Base-by-base conservation (phyloP, 1,140 invertebrate species). In the Notospermus geniculatus region DNA sequence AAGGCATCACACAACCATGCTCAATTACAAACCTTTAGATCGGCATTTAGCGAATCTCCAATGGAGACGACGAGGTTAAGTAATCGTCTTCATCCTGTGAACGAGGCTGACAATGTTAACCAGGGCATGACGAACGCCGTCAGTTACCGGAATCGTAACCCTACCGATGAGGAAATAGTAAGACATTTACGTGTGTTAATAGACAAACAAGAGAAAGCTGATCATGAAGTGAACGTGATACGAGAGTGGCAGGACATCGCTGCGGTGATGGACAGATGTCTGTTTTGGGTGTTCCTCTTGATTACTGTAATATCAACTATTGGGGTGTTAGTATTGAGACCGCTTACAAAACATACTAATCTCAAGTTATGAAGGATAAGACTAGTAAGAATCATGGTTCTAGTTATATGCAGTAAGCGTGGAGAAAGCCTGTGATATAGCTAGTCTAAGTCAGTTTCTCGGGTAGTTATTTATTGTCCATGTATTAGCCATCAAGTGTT, bases 281-380 rank as follows among this genome's bases (percentile, higher is more conserved):
- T 85, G 25, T 85, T 85, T 70, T 85, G 82, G 82, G 70, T 85
- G 15, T 85, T 86, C 68, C 75, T 84, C 28, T 57, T 82, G 1
- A 68, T 81, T 28, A 85, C 84, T 1, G 59, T 74, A 13, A 66
- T 79, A 43, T 82, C 82, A 27, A 50, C 46, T 50, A 27, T 50
- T 50, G 46, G 19, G 4, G 25, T 50, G 5, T 50, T 50, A 27
- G n/a, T 50, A 5, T n/a, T 50, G 4, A 5, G 46, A 9, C 46
- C 46, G 4, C 9, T 50, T 5, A 23, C 19, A 82, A 50, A 50
- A n/a, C 4, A 50, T 36, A 15, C 32, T 36, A 15, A 7, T 4
- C 32, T 36, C 15, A 15, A 36, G 32, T 36, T 36, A 36, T 36
- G 32, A 36, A 15, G 4, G n/a, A n/a, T n/a, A n/a, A n/a, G 4